Percentiles rank a stretch among this genome's conserved stretches.
phyloP scores from a whole-genome alignment of 2,888 invertebrate species.

The Rhamphomyia laevipes region DNA sequence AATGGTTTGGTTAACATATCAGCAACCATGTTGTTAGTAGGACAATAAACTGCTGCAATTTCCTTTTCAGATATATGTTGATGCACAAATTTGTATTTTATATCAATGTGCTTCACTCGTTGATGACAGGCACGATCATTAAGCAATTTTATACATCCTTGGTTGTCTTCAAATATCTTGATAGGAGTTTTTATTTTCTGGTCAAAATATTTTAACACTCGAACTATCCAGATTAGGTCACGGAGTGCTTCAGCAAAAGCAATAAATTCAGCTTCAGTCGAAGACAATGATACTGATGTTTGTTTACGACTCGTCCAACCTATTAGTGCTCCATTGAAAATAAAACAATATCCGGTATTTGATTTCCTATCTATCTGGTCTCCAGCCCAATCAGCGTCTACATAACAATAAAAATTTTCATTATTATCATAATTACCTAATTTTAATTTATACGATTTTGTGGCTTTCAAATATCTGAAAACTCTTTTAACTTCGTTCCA shows the following conservation, averaged over 20 bases:
- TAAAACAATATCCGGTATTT: slow-evolving; percentile 19
- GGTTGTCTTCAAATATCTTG: background rate
- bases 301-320: slow-evolving; percentile 20
- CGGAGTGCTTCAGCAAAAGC: background rate
- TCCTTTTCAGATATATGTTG: background rate
- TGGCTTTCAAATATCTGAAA: slow-evolving; percentile 16
- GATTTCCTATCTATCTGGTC: slow-evolving; percentile 18
- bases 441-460: background rate
- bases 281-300: slow-evolving; percentile 1
- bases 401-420: background rate
- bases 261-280: background rate
- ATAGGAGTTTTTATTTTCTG: background rate
- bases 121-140: background rate
- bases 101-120: background rate
- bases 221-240: background rate
- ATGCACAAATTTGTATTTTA: background rate
- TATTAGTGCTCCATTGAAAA: slow-evolving; percentile 10
- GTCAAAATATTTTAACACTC: background rate
- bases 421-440: background rate
- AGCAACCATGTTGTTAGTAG: background rate
- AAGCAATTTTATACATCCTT: background rate
- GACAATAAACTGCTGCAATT: background rate
- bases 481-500: slow-evolving; percentile 10
- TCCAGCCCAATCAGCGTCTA: slow-evolving; percentile 20
- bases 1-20: slow-evolving; percentile 2